Evolutionary conservation across 35 echinoderm and acorn worm genomes (phyloP).

Genomic region (Apostichopus californicus): DNA sequence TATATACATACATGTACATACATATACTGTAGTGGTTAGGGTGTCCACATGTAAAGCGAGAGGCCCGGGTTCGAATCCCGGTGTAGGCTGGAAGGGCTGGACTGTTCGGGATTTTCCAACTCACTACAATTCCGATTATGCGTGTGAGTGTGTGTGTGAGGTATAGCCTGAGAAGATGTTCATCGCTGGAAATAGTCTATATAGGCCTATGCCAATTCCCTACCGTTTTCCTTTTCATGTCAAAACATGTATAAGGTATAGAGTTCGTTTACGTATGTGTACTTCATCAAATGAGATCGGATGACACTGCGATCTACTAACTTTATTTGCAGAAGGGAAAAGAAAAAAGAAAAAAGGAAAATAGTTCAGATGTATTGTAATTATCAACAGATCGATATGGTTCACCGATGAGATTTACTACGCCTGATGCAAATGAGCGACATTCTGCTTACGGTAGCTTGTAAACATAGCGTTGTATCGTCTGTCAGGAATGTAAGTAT

Average conservation of each 20-base stretch:
- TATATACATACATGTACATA: too few species aligned
- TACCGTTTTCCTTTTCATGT: background rate
- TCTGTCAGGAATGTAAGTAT: conserved; percentile 8
- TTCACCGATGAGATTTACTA: background rate
- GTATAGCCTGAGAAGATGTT: too few species aligned
- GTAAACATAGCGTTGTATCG: conserved; percentile 13
- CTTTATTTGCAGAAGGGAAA: background rate
- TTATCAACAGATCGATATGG: conserved; percentile 9
- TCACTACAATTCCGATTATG: too few species aligned
- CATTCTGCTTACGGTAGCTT: conserved; percentile 2
- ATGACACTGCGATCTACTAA: background rate
- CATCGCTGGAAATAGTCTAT: too few species aligned
- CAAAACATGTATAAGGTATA: background rate
- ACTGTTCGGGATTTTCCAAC: too few species aligned
- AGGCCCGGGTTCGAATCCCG: too few species aligned
- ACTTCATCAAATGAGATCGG: background rate
- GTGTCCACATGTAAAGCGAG: too few species aligned
- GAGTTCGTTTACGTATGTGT: background rate
- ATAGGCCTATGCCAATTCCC: too few species aligned
- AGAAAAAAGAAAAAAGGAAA: background rate
- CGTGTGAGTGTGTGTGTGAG: too few species aligned
- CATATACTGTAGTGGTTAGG: too few species aligned
- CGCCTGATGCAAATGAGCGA: background rate
- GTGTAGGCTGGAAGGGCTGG: too few species aligned
- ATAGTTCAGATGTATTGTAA: conserved; percentile 5